Evolutionary conservation across 2,797 vertebrate genomes (phyloP).

Genomic region (Melanotaenia parkinsoni): DNA sequence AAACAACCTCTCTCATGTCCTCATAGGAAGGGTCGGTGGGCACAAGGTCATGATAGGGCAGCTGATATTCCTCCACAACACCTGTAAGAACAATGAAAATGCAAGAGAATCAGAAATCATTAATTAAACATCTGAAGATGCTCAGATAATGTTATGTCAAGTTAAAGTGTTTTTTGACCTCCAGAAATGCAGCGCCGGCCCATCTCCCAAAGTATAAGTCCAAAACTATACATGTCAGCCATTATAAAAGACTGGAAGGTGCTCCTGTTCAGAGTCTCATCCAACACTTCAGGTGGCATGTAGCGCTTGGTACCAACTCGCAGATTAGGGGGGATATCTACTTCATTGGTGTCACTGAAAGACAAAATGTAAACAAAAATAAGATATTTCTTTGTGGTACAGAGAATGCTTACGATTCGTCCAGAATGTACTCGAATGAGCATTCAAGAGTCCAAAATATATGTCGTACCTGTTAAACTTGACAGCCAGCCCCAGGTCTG

Average conservation of each 20-base stretch:
- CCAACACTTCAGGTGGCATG: conserved; percentile 97
- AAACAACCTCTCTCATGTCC: conserved; percentile 95
- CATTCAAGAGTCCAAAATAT: background rate
- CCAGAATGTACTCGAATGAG: background rate
- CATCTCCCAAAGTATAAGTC: conserved; percentile 97
- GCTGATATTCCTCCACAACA: conserved; percentile 95
- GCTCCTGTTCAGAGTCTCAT: conserved; percentile 92
- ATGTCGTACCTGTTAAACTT: conserved; percentile 92
- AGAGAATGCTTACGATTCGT: background rate
- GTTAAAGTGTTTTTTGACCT: conserved; percentile 78
- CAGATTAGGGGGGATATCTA: conserved; percentile 94
- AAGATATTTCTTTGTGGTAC: background rate
- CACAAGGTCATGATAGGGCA: conserved; percentile 94
- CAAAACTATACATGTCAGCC: conserved; percentile 99
- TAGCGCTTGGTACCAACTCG: conserved; percentile 98
- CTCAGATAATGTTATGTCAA: background rate
- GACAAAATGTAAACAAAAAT: conserved; percentile 1
- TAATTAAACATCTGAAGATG: background rate
- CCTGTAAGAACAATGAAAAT: conserved; percentile 76
- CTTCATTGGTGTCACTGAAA: conserved; percentile 93
- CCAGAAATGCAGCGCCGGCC: conserved; percentile 92
- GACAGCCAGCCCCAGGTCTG: conserved; percentile 94
- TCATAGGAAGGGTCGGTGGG: conserved; percentile 94
- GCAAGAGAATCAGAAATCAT: background rate
- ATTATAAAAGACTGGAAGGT: conserved; percentile 98